These are phyloP conservation scores for Pipistrellus pygmaeus DNA, from an alignment of 2,797 vertebrate genomes.

Conservation along the genomic window DNA sequence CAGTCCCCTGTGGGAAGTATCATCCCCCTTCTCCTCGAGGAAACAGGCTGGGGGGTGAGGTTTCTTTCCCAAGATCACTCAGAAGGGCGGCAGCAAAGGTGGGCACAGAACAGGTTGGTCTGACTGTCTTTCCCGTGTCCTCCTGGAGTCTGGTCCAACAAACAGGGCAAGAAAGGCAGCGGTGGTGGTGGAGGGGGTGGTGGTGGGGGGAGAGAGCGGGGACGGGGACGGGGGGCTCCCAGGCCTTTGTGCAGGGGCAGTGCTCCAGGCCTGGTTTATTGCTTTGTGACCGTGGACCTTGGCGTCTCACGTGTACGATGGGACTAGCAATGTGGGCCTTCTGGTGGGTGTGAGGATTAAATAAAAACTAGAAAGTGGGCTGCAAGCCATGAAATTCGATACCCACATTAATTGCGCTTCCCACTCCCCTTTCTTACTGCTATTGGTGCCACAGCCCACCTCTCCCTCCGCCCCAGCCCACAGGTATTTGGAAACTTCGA, in stretches of 20 bases:
- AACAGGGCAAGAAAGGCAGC: background rate
- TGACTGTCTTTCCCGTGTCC: background rate
- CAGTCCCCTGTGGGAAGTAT: background rate
- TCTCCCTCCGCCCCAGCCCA: too few species aligned
- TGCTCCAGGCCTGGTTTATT: background rate
- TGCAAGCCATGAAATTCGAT: background rate
- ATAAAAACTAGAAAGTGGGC: background rate
- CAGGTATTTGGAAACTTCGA: background rate
- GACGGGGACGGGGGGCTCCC: rapidly evolving
- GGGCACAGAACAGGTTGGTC: background rate
- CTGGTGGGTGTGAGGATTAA: background rate
- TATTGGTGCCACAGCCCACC: background rate
- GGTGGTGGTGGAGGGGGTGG: too few species aligned
- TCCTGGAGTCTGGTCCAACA: background rate
- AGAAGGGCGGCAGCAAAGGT: background rate
- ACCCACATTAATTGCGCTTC: background rate
- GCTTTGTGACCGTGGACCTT: background rate
- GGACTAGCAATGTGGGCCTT: background rate
- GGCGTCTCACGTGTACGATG: rapidly evolving
- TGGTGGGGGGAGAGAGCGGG: rapidly evolving
- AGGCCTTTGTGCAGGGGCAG: background rate
- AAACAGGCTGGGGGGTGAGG: background rate
- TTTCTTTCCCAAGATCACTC: background rate
- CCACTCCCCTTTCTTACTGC: constrained; percentile 20
- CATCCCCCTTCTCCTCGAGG: background rate